These are phyloP conservation scores for Bufo bufo DNA, from an alignment of 2,113 vertebrate genomes.

Conservation along the genomic window DNA sequence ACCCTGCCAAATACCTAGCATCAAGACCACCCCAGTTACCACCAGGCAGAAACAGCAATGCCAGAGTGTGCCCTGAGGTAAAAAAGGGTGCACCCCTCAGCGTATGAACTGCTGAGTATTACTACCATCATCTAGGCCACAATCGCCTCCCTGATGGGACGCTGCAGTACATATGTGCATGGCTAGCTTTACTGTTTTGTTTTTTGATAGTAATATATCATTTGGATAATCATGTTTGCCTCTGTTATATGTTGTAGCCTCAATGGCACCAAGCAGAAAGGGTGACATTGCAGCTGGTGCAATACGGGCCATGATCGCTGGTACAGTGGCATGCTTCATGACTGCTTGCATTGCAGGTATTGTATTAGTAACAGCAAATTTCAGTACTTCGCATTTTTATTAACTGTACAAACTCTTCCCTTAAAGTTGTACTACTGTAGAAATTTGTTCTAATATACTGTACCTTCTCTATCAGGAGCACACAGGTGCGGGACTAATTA, in stretches of 20 bases:
- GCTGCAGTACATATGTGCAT: neutral
- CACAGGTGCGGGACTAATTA: neutral
- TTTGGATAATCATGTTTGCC: no score
- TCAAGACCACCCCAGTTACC: no score
- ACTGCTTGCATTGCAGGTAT: constrained; percentile 87
- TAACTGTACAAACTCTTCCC: no score
- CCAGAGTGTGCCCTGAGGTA: no score
- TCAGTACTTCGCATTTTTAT: neutral
- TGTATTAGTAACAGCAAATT: neutral
- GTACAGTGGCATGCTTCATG: constrained; percentile 82
- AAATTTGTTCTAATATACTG: neutral
- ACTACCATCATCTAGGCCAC: no score
- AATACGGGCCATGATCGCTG: constrained; percentile 80
- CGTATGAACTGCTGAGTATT: no score
- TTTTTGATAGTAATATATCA: neutral
- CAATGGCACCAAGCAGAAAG: constrained; percentile 78
- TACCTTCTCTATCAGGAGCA: neutral
- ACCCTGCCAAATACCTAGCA: no score
- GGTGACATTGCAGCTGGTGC: constrained; percentile 76
- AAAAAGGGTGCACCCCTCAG: no score
- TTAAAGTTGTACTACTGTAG: neutral
- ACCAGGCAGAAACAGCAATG: no score
- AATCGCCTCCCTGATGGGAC: no score
- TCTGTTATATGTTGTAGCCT: constrained; percentile 65
- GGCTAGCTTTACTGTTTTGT: neutral